phyloP scores from a whole-genome alignment of 1,140 invertebrate genomes.

The Heliconius hewitsoni region DNA sequence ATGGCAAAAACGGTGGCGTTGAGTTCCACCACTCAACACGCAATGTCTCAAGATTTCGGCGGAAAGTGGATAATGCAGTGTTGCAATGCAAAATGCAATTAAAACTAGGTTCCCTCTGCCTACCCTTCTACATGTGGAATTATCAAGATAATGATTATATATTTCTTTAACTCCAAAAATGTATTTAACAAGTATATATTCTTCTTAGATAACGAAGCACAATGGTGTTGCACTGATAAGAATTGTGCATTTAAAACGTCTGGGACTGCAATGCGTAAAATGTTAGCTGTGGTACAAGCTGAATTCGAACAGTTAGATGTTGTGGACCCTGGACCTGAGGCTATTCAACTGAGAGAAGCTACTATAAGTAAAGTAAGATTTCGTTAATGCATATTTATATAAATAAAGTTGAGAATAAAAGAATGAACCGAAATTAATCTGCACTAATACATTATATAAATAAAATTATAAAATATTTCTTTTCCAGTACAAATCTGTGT shows the following conservation, averaged over 20 bases:
- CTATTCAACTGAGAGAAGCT: slow-evolving; percentile 70
- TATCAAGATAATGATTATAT: not conserved
- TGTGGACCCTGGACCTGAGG: slow-evolving; percentile 57
- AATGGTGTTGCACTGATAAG: slow-evolving; percentile 86
- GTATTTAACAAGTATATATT: not conserved
- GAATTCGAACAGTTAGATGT: slow-evolving; percentile 82
- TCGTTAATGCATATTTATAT: slow-evolving; percentile 33
- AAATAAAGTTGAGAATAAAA: no score
- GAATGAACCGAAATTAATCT: no score
- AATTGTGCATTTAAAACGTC: slow-evolving; percentile 85
- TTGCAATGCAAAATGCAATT: no score
- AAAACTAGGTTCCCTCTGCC: no score
- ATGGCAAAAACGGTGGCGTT: no score
- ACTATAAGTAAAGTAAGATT: slow-evolving; percentile 65
- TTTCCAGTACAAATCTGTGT: slow-evolving; percentile 70
- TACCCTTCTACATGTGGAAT: no score
- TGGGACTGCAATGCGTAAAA: slow-evolving; percentile 82
- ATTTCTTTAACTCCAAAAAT: not conserved
- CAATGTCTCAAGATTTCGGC: no score
- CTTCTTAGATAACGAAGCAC: slow-evolving; percentile 80
- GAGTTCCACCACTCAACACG: no score
- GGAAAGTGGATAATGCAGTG: no score
- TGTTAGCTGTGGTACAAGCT: slow-evolving; percentile 83
- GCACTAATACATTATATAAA: not conserved
- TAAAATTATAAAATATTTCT: not conserved